A percentile compares a stretch with the other conserved stretches of the same genome.
These are phyloP conservation scores for Istiophorus platypterus DNA, from an alignment of 2,113 vertebrate species.

Conservation along the genomic window DNA sequence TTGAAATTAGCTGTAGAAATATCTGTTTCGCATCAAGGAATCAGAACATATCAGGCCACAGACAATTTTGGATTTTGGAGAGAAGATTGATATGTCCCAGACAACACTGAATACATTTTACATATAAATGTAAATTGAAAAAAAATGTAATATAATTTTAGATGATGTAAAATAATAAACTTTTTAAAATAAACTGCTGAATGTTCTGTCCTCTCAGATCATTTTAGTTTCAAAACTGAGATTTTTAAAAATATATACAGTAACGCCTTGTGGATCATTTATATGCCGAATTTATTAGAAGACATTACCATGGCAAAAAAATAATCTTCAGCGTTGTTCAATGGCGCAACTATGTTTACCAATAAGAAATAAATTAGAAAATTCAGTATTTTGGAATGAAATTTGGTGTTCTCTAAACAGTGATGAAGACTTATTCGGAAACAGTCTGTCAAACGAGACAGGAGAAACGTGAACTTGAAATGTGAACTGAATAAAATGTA, in stretches of 20 bases:
- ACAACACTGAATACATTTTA: background rate
- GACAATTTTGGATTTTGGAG: background rate
- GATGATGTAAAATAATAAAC: background rate
- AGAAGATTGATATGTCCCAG: background rate
- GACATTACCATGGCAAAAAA: background rate
- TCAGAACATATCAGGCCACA: background rate
- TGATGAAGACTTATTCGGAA: background rate
- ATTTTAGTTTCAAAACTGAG: background rate
- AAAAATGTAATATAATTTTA: background rate
- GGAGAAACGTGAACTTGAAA: slow-evolving; percentile 3
- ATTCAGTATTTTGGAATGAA: background rate
- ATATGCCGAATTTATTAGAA: background rate
- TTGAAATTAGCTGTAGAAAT: background rate
- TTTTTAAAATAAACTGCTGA: slow-evolving; percentile 1
- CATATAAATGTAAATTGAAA: background rate
- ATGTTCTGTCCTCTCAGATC: background rate
- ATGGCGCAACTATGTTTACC: background rate
- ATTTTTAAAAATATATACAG: background rate
- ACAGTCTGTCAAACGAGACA: background rate
- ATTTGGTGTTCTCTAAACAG: background rate
- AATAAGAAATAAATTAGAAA: background rate
- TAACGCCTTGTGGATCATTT: background rate
- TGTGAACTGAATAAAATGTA: background rate
- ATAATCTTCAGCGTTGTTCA: too few relatives aligned
- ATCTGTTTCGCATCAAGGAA: background rate